Conservation (phyloP, 1,140 invertebrate genomes). For the Dendroctonus ponderosae region DNA sequence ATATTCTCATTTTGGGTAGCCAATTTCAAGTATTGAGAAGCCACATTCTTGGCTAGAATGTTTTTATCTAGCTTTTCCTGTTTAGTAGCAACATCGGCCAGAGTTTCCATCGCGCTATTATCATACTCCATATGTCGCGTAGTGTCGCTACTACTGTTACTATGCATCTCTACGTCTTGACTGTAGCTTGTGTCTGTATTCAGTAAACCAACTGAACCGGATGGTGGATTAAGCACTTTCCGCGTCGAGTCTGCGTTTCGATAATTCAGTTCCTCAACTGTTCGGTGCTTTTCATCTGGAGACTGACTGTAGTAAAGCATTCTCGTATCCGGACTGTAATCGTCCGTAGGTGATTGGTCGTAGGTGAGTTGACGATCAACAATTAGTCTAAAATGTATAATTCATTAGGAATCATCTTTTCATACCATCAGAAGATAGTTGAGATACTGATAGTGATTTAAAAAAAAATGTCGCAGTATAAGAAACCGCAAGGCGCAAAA, state of each 20-base stretch:
- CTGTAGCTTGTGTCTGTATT: slow-evolving; percentile 4
- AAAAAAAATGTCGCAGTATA: too few species aligned
- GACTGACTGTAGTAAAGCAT: not conserved
- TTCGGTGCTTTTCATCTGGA: not conserved
- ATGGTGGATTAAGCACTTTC: slow-evolving; percentile 7
- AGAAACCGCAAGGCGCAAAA: too few species aligned
- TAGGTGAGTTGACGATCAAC: not conserved
- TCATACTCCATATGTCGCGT: slow-evolving; percentile 42
- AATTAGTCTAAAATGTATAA: slow-evolving; percentile 1
- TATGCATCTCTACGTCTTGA: slow-evolving; percentile 21
- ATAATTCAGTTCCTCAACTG: slow-evolving; percentile 11
- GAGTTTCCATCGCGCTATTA: slow-evolving; percentile 51
- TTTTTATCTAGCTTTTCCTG: slow-evolving; percentile 51
- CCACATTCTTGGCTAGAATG: slow-evolving; percentile 58
- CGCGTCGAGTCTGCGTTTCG: slow-evolving; percentile 8
- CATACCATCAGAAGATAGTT: too few species aligned
- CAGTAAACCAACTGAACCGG: not conserved
- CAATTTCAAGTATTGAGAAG: slow-evolving; percentile 61
- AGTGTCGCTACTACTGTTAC: slow-evolving; percentile 25
- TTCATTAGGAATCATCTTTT: not conserved
- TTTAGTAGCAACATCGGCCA: slow-evolving; percentile 51
- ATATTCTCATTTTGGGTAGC: slow-evolving; percentile 54
- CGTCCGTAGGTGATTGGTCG: not conserved
- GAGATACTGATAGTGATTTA: too few species aligned
- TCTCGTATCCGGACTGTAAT: not conserved